Percentiles rank a stretch among this genome's conserved stretches.
These are phyloP conservation scores for Ormyrus labotus DNA, from an alignment of 2,888 invertebrate species.

Conservation along the genomic window DNA sequence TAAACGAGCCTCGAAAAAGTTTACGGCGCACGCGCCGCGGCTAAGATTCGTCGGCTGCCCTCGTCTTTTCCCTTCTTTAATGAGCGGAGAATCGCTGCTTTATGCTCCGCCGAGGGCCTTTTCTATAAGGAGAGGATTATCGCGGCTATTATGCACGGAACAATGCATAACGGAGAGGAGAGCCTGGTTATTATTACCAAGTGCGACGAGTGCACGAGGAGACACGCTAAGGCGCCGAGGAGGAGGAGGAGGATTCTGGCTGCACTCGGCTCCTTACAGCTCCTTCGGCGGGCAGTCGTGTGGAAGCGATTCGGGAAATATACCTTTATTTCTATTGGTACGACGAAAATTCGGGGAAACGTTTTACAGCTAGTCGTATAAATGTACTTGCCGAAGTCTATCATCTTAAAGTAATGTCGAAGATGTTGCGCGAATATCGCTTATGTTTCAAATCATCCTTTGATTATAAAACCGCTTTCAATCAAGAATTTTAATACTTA, in stretches of 20 bases:
- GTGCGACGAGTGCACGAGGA: not conserved
- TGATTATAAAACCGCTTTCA: no score
- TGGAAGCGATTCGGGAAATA: no score
- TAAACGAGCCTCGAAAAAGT: constrained; percentile 1
- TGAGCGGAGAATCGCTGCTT: constrained; percentile 8
- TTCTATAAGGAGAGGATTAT: constrained; percentile 15
- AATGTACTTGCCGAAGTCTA: no score
- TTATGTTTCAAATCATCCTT: no score
- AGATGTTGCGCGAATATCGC: no score
- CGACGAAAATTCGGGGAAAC: no score
- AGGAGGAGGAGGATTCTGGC: not conserved
- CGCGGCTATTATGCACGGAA: constrained; percentile 13
- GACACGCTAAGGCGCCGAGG: constrained; percentile 10
- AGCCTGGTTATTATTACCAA: constrained; percentile 26
- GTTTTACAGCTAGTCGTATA: no score
- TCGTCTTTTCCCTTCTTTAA: constrained; percentile 3
- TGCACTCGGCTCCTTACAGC: no score
- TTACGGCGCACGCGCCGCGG: constrained; percentile 13
- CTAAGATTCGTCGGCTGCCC: constrained; percentile 31
- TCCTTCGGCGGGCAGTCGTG: not conserved
- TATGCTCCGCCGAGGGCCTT: not conserved
- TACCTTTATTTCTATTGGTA: no score
- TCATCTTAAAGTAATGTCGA: no score
- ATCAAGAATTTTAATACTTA: no score
- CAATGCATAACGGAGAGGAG: constrained; percentile 6